A percentile compares a stretch with the other conserved stretches of the same genome.
These are phyloP conservation scores for Tragelaphus scriptus DNA, from an alignment of 2,113 vertebrate genomes.

Conservation along the genomic window DNA sequence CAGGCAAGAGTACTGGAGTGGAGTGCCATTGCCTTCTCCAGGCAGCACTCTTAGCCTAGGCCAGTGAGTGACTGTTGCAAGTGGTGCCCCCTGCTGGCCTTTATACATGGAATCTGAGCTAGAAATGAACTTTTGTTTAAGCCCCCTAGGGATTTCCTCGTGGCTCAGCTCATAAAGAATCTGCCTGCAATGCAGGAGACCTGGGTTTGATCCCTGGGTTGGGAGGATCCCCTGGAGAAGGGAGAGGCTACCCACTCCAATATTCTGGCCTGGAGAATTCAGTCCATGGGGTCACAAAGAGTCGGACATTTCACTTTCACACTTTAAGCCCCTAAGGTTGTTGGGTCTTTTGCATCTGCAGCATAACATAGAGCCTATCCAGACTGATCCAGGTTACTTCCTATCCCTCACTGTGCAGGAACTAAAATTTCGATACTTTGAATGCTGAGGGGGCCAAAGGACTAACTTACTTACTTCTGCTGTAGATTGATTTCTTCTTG, in stretches of 20 bases:
- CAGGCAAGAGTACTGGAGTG: too few relatives aligned
- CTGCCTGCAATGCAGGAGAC: not conserved
- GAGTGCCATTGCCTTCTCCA: too few relatives aligned
- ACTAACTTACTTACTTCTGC: not conserved
- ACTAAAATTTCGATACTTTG: not conserved
- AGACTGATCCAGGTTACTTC: not conserved
- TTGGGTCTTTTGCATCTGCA: not conserved
- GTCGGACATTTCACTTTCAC: not conserved
- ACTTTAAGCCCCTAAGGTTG: not conserved
- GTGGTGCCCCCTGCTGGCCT: not conserved
- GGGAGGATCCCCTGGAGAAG: not conserved
- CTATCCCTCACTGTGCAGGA: not conserved
- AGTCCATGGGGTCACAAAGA: not conserved
- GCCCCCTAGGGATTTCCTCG: rapidly evolving
- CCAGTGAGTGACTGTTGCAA: not conserved
- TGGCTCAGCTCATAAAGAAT: not conserved
- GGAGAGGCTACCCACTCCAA: not conserved
- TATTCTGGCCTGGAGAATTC: not conserved
- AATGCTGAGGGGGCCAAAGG: not conserved
- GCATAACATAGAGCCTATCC: not conserved
- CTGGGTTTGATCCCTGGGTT: not conserved
- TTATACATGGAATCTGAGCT: not conserved
- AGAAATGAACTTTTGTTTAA: not conserved
- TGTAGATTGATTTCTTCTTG: not conserved
- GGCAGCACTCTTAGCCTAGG: too few relatives aligned